Base-by-base conservation (phyloP, 2,888 invertebrate species). In the Orchesellides sinensis region DNA sequence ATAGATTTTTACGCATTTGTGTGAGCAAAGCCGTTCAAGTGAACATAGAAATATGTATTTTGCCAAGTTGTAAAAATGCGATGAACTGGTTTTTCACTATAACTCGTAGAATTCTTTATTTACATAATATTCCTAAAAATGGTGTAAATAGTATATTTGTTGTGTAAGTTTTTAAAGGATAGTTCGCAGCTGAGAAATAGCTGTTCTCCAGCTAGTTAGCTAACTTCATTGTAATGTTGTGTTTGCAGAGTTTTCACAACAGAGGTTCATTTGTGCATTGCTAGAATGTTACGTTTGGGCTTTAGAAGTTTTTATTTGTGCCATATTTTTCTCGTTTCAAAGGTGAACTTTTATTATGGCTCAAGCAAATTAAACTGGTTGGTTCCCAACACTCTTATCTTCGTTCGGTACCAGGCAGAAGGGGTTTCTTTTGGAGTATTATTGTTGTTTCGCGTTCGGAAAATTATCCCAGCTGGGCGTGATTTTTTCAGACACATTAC, bases 261-360 rank as follows among this genome's bases (percentile, higher is more conserved):
- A 25, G 25, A 35, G 56, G 35, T 5, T n/a, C 54, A 27, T 2
- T 25, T 56, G 27, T 56, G 56, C 25, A 56, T 47, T 10, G 40
- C 35, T 56, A 40, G 29, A 54, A 56, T 56, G 21, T 45, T 59
- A 56, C 17, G 23, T 32, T 59, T 59, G 49, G 45, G 23, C 32
- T 3, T 40, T 32, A 65, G 27, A 75, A 75, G 56, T 65, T 66
- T n/a, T 75, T 75, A 75, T 75, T 75, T 66, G 66, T 56, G 21
- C 45, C 75, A 45, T 75, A 66, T 75, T 75, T 75, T 75, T 65
- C 74, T 66, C 40, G 49, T 66, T 75, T 75, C 75, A 75, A 75
- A 66, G 75, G 40, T 75, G 66, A 75, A 75, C 45, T 66, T 75
- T 75, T 75, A 75, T 75, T 52, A 75, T 75, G 29, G 66, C 66